phyloP scores from a whole-genome alignment of 2,888 invertebrate genomes.

The Scotopteryx bipunctaria region DNA sequence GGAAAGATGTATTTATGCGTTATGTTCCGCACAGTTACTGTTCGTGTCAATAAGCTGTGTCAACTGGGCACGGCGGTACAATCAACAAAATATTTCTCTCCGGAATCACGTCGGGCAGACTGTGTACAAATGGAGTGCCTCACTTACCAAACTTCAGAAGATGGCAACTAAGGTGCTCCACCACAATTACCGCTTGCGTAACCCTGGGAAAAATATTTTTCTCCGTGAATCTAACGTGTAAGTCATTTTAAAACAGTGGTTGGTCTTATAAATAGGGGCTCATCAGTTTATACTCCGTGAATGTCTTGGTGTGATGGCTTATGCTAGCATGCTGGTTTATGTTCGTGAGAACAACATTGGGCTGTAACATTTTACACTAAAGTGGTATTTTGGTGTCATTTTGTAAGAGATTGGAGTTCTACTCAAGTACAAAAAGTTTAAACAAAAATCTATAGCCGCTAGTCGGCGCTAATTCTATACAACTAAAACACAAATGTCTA shows the following conservation, averaged over 20 bases:
- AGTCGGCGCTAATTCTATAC: constrained; percentile 68
- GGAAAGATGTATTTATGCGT: constrained; percentile 82
- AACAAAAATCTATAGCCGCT: constrained; percentile 72
- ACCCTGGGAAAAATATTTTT: constrained; percentile 84
- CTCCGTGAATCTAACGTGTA: constrained; percentile 84
- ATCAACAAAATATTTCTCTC: constrained; percentile 83
- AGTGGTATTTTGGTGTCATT: constrained; percentile 56
- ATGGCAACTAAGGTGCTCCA: constrained; percentile 84
- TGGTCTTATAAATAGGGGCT: constrained; percentile 63
- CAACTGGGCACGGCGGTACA: constrained; percentile 78
- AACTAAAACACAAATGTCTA: constrained; percentile 66
- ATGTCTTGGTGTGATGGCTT: constrained; percentile 68
- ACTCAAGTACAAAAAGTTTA: constrained; percentile 58
- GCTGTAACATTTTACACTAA: constrained; percentile 53
- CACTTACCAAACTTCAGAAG: constrained; percentile 83
- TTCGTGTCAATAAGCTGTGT: constrained; percentile 72
- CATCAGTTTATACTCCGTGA: constrained; percentile 62
- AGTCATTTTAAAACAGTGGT: constrained; percentile 77
- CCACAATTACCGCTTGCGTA: constrained; percentile 84
- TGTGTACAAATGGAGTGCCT: constrained; percentile 82
- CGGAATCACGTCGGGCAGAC: constrained; percentile 82
- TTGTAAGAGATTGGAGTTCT: constrained; percentile 59
- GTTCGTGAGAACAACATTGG: constrained; percentile 58
- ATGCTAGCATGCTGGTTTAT: constrained; percentile 72
- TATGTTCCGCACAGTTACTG: constrained; percentile 77